Percentiles rank a stretch among this genome's conserved stretches.
Conservation (phyloP, 2,888 invertebrate genomes). For the Anthophora plumipes region DNA sequence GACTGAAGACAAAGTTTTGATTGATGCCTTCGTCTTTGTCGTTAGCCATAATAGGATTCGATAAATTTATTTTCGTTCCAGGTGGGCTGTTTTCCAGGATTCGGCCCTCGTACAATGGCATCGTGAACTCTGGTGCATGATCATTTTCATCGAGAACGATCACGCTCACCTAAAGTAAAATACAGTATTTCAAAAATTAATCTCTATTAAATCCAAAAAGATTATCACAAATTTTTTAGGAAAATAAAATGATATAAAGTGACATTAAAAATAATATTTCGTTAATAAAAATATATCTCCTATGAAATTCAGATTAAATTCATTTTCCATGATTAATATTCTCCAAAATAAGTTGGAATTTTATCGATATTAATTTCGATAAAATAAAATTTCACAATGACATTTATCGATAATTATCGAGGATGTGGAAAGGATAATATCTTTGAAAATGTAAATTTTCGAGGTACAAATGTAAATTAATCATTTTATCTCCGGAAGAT, state of each 20-base stretch:
- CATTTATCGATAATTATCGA: background rate
- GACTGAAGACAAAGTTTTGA: slow-evolving; percentile 88
- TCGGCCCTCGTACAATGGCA: slow-evolving; percentile 89
- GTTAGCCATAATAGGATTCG: slow-evolving; percentile 88
- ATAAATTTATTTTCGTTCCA: slow-evolving; percentile 90
- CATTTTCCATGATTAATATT: too few relatives aligned
- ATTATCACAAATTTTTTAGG: too few relatives aligned
- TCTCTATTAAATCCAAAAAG: too few relatives aligned
- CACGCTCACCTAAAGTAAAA: slow-evolving; percentile 86
- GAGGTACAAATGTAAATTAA: too few relatives aligned
- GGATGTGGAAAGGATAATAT: too few relatives aligned
- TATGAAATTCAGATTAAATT: too few relatives aligned
- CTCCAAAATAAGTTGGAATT: too few relatives aligned
- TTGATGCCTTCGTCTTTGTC: slow-evolving; percentile 91
- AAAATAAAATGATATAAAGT: too few relatives aligned
- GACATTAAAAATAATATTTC: too few relatives aligned
- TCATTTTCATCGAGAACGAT: slow-evolving; percentile 95
- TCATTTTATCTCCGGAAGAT: background rate
- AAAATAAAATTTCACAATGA: slow-evolving; percentile 1
- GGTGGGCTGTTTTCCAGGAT: slow-evolving; percentile 91
- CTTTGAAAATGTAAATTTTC: too few relatives aligned
- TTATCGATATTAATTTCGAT: too few relatives aligned
- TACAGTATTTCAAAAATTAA: background rate
- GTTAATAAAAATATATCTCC: too few relatives aligned
- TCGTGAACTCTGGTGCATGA: slow-evolving; percentile 92